phyloP scores from a whole-genome alignment of 2,113 vertebrate species.

The Mustela lutreola region DNA sequence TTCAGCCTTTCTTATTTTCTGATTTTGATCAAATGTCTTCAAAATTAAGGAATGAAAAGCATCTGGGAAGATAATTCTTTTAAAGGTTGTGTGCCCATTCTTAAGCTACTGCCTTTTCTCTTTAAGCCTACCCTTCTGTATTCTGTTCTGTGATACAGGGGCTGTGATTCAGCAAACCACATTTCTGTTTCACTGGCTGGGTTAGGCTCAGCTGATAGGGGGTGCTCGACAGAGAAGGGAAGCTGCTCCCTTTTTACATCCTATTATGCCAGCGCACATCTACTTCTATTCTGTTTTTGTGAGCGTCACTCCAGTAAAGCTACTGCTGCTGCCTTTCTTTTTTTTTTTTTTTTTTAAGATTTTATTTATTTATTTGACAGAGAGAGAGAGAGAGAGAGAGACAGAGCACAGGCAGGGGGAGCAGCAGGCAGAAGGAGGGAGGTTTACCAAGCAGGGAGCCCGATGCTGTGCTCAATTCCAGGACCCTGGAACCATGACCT shows the following conservation, averaged over 20 bases:
- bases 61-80: not conserved
- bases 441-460: no score
- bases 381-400: no score
- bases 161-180: not conserved
- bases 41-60: conserved; percentile 35
- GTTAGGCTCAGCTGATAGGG: not conserved
- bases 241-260: not conserved
- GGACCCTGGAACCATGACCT: no score
- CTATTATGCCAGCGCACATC: not conserved
- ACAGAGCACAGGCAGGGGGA: no score
- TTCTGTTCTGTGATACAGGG: not conserved
- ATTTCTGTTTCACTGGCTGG: not conserved
- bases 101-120: not conserved
- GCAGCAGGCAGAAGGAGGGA: no score
- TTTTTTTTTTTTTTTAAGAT: no score
- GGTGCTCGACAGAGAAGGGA: not conserved
- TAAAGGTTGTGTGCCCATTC: not conserved
- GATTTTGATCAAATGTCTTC: conserved; percentile 37
- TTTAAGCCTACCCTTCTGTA: not conserved
- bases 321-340: no score
- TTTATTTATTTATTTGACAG: no score
- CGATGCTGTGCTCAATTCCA: no score
- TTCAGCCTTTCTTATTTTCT: not conserved
- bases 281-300: not conserved
- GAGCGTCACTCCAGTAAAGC: no score